Evolutionary conservation across 2,888 invertebrate genomes (phyloP).

Genomic region (Alloscopus bannaensis): DNA sequence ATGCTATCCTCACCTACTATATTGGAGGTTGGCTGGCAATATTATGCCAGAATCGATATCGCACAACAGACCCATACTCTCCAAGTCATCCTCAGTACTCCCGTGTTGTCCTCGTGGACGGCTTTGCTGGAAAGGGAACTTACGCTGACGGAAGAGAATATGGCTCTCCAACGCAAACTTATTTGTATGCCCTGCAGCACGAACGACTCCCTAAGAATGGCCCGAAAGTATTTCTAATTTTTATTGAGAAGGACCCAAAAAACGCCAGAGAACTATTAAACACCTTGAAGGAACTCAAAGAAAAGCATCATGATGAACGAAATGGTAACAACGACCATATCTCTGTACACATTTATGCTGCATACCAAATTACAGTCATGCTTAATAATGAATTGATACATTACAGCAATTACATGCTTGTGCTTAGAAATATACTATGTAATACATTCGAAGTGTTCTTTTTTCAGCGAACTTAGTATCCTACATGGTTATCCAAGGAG

Average conservation of each 20-base stretch:
- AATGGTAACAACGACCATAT: no score
- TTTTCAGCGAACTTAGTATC: neutral
- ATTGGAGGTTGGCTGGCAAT: constrained; percentile 12
- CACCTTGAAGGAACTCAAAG: neutral
- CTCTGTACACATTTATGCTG: no score
- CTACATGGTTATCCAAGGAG: constrained; percentile 10
- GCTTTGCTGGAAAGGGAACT: constrained; percentile 20
- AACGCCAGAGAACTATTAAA: neutral
- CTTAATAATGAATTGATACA: neutral
- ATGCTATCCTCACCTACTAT: neutral
- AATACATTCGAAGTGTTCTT: neutral
- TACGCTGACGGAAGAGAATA: neutral
- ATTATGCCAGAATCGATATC: neutral
- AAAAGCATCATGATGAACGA: neutral
- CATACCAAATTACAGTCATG: no score
- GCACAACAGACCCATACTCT: constrained; percentile 1
- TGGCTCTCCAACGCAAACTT: constrained; percentile 10
- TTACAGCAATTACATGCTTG: neutral
- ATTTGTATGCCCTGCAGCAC: neutral
- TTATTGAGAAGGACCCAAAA: constrained; percentile 11
- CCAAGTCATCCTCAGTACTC: neutral
- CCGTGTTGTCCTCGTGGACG: constrained; percentile 20
- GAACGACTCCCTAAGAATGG: neutral
- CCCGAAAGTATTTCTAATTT: constrained; percentile 14
- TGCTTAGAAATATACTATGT: no score